Evolutionary conservation across 2,888 invertebrate species (phyloP).

Genomic region (Reticulitermes lucifugus): DNA sequence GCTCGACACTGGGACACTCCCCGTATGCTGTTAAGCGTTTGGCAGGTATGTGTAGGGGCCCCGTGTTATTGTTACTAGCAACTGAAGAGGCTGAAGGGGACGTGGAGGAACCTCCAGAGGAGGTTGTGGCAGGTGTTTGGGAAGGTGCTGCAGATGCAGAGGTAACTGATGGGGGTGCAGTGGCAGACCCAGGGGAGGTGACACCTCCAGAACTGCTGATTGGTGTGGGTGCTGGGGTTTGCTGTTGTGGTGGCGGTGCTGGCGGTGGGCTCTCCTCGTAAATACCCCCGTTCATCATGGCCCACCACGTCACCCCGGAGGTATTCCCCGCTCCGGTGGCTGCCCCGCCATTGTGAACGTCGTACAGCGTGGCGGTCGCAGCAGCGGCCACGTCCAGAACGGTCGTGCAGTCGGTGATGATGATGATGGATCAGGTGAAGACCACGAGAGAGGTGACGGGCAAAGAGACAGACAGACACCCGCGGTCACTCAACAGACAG

Average conservation of each 20-base stretch:
- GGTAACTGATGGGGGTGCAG: constrained; percentile 57
- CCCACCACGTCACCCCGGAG: constrained; percentile 88
- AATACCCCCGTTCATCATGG: constrained; percentile 86
- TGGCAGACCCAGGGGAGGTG: constrained; percentile 55
- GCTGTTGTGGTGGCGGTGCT: constrained; percentile 52
- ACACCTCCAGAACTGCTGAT: constrained; percentile 41
- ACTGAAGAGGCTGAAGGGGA: constrained; percentile 54
- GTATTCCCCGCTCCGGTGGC: constrained; percentile 83
- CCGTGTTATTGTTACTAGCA: constrained; percentile 69
- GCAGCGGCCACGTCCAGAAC: constrained; percentile 49
- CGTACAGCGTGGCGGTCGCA: constrained; percentile 49
- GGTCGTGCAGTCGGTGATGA: constrained; percentile 47
- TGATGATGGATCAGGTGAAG: constrained; percentile 45
- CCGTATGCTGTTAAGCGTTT: constrained; percentile 74
- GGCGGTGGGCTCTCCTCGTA: constrained; percentile 78
- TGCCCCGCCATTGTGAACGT: constrained; percentile 49
- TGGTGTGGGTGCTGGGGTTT: constrained; percentile 56
- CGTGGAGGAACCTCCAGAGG: constrained; percentile 51
- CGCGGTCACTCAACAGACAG: constrained; percentile 26
- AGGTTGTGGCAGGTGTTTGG: constrained; percentile 53
- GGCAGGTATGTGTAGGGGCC: constrained; percentile 90
- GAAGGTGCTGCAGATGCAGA: constrained; percentile 52
- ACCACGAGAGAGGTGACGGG: constrained; percentile 34
- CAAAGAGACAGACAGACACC: constrained; percentile 33
- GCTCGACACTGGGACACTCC: constrained; percentile 64